phyloP scores from a whole-genome alignment of 2,888 invertebrate genomes.

The Ormyrus rosae region DNA sequence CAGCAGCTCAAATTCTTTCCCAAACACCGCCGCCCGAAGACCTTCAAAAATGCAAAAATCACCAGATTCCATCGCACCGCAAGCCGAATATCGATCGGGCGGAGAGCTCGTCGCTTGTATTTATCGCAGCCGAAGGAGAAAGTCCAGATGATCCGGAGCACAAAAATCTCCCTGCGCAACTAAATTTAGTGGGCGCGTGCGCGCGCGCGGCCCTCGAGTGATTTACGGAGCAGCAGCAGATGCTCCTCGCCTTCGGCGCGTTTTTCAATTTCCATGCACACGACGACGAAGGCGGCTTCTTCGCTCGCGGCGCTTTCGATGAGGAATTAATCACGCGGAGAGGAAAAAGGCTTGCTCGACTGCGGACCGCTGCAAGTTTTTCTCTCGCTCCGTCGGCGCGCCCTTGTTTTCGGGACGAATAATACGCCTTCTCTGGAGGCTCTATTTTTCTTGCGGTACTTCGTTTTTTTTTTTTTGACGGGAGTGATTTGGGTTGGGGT shows the following conservation, averaged over 20 bases:
- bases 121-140: conserved; percentile 33
- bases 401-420: too few relatives aligned
- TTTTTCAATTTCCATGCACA: conserved; percentile 50
- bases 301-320: conserved; percentile 12
- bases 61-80: too few relatives aligned
- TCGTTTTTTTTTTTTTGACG: too few relatives aligned
- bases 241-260: conserved; percentile 42
- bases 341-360: conserved; percentile 17
- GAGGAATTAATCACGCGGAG: conserved; percentile 30
- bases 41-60: too few relatives aligned
- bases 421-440: too few relatives aligned
- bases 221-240: conserved; percentile 52
- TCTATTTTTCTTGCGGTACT: too few relatives aligned
- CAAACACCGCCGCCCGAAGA: too few relatives aligned
- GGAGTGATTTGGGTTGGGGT: too few relatives aligned
- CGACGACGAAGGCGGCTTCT: background rate
- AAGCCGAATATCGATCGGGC: conserved; percentile 8
- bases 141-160: conserved; percentile 44
- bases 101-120: background rate
- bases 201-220: conserved; percentile 31
- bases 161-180: conserved; percentile 38
- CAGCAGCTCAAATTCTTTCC: too few relatives aligned
- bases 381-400: background rate
- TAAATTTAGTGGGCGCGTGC: conserved; percentile 53
- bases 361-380: background rate